Evolutionary conservation across 2,797 vertebrate genomes (phyloP).

Genomic region (Anniella stebbinsi): DNA sequence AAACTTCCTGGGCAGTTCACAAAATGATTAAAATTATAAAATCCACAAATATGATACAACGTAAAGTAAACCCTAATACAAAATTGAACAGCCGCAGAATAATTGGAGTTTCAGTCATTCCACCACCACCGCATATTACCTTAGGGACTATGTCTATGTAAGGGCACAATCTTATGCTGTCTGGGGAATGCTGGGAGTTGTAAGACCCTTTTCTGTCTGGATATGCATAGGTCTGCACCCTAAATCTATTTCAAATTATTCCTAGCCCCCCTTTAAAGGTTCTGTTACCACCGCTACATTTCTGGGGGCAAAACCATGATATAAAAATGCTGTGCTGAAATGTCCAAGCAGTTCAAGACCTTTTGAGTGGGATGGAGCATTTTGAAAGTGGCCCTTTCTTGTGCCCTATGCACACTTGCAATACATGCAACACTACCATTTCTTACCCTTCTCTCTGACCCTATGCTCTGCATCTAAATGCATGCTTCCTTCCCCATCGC

Average conservation of each 20-base stretch:
- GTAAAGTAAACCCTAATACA: not conserved
- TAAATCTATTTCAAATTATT: no score
- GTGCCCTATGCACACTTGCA: not conserved
- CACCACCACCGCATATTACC: not conserved
- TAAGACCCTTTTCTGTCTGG: no score
- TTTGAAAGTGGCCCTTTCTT: not conserved
- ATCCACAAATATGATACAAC: not conserved
- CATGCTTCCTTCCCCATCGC: no score
- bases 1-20: not conserved
- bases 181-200: no score
- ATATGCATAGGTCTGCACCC: no score
- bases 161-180: no score
- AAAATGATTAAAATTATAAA: not conserved
- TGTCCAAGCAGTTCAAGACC: not conserved
- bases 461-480: not conserved
- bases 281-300: not conserved
- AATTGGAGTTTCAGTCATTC: not conserved
- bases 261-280: not conserved
- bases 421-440: not conserved
- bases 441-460: not conserved
- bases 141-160: not conserved
- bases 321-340: not conserved
- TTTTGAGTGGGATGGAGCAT: not conserved
- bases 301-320: not conserved
- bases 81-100: not conserved